Evolutionary conservation across 1,140 invertebrate genomes (phyloP).

Genomic region (Nasonia longicornis): DNA sequence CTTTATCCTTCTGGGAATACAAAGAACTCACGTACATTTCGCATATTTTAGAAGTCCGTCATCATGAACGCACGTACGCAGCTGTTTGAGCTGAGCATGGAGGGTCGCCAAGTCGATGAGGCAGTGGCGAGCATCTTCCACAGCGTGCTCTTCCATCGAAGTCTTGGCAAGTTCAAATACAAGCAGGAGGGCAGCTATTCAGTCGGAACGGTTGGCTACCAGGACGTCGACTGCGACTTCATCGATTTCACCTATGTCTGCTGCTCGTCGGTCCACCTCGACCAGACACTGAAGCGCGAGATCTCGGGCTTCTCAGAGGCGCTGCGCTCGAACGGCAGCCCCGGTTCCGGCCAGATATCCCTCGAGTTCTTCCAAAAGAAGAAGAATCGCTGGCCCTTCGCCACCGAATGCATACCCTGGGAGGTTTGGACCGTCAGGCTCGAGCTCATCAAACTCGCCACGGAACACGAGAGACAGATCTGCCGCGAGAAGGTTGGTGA

Average conservation of each 20-base stretch:
- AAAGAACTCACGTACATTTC: neutral
- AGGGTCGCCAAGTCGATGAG: constrained; percentile 94
- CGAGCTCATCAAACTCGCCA: constrained; percentile 86
- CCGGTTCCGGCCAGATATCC: constrained; percentile 86
- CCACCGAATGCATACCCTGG: constrained; percentile 93
- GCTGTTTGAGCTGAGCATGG: constrained; percentile 89
- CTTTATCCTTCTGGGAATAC: neutral
- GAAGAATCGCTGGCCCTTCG: constrained; percentile 88
- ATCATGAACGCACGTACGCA: constrained; percentile 90
- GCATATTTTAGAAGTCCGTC: constrained; percentile 33
- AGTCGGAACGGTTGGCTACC: constrained; percentile 93
- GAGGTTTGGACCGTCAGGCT: constrained; percentile 96
- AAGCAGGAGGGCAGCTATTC: constrained; percentile 94
- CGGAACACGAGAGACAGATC: constrained; percentile 89
- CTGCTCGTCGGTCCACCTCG: constrained; percentile 85
- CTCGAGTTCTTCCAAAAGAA: constrained; percentile 96
- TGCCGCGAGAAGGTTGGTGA: constrained; percentile 92
- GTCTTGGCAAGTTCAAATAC: constrained; percentile 95
- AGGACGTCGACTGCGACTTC: constrained; percentile 97
- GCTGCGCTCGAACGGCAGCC: constrained; percentile 80
- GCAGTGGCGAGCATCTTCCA: constrained; percentile 95
- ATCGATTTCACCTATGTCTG: constrained; percentile 97
- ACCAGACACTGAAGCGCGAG: constrained; percentile 81
- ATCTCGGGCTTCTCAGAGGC: constrained; percentile 89
- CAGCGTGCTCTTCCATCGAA: constrained; percentile 93